phyloP scores from a whole-genome alignment of 2,113 vertebrate species.

The Pagrus major region DNA sequence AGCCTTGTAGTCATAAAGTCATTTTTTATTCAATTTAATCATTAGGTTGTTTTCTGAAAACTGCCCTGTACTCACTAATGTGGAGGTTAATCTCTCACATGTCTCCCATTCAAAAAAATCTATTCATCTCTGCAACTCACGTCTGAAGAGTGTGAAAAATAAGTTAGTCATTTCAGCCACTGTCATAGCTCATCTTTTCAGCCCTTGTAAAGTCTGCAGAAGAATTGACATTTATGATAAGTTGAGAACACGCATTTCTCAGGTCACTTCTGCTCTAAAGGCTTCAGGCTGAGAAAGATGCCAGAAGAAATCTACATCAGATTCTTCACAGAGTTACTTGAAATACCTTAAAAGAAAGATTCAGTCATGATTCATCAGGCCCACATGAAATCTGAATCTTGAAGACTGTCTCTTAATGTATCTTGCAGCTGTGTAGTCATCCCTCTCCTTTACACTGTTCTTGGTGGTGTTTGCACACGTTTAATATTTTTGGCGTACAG shows the following conservation, averaged over 20 bases:
- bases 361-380: conserved; percentile 37
- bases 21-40: background rate
- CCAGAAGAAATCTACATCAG: conserved; percentile 48
- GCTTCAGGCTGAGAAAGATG: conserved; percentile 22
- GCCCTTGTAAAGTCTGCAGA: background rate
- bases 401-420: background rate
- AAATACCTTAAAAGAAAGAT: conserved; percentile 23
- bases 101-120: background rate
- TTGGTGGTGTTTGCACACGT: background rate
- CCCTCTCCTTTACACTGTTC: background rate
- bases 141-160: background rate
- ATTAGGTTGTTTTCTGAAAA: background rate
- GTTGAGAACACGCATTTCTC: conserved; percentile 21
- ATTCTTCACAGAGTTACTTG: background rate
- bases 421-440: conserved; percentile 7
- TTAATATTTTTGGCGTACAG: background rate
- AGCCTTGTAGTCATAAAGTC: background rate
- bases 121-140: background rate
- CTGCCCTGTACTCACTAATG: background rate
- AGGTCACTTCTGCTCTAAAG: conserved; percentile 17
- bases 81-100: background rate
- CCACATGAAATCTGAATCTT: background rate
- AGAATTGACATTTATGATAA: conserved; percentile 25
- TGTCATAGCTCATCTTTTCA: conserved; percentile 6
- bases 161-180: background rate